Percentiles rank a stretch among this genome's conserved stretches.
Conservation (phyloP, 2,113 vertebrate species). For the Alaudala cheleensis region DNA sequence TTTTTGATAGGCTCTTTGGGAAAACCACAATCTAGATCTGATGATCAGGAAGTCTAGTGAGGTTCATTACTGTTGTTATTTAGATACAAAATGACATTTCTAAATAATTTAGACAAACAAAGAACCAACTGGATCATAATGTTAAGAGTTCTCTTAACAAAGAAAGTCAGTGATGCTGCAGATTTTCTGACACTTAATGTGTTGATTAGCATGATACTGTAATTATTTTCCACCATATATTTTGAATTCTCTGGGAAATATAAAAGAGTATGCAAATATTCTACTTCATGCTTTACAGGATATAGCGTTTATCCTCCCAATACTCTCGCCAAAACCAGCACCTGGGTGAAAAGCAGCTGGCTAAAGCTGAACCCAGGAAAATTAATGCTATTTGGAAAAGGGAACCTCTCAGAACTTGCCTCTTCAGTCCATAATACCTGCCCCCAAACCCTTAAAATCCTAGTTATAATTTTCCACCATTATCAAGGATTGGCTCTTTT, state of each 20-base stretch:
- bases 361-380: constrained; percentile 53
- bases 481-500: constrained; percentile 35
- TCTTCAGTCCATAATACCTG: constrained; percentile 39
- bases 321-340: constrained; percentile 60
- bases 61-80: constrained; percentile 35
- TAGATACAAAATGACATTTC: constrained; percentile 12
- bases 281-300: constrained; percentile 61
- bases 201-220: constrained; percentile 41
- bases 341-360: constrained; percentile 63
- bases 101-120: constrained; percentile 53
- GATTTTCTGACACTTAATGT: constrained; percentile 56
- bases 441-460: constrained; percentile 26
- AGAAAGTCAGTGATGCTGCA: constrained; percentile 55
- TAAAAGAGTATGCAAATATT: constrained; percentile 68
- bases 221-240: constrained; percentile 51
- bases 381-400: constrained; percentile 44
- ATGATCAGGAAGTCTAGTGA: constrained; percentile 29
- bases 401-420: constrained; percentile 50
- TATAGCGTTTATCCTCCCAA: constrained; percentile 40
- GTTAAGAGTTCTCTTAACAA: constrained; percentile 62
- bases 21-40: not conserved
- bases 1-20: not conserved
- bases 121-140: constrained; percentile 44
- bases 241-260: constrained; percentile 54
- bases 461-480: constrained; percentile 26